Evolutionary conservation across 35 echinoderm and acorn worm species (phyloP).

Genomic region (Strongylocentrotus purpuratus): DNA sequence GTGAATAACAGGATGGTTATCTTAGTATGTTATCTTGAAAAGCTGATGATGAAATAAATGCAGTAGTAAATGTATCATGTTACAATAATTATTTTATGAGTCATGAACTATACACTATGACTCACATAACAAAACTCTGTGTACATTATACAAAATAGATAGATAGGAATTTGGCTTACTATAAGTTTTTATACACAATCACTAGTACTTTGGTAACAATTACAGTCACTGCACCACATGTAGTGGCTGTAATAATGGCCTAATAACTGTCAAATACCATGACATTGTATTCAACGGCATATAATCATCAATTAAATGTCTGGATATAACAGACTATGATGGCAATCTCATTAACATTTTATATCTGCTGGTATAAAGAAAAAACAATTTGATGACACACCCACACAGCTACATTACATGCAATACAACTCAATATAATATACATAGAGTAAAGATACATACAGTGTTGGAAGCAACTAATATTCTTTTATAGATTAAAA

Average conservation of each 20-base stretch:
- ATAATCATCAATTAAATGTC: neutral
- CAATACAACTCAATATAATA: neutral
- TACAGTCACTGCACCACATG: neutral
- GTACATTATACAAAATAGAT: slow-evolving; percentile 4
- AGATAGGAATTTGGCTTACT: neutral
- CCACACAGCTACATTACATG: neutral
- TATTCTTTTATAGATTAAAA: neutral
- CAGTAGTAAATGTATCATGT: neutral
- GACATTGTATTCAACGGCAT: neutral
- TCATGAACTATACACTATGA: neutral
- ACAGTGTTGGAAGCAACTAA: neutral
- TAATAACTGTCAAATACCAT: neutral
- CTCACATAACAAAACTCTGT: neutral
- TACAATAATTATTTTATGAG: neutral
- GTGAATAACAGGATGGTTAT: neutral
- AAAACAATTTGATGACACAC: neutral
- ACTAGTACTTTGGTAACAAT: neutral
- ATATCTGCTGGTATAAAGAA: neutral
- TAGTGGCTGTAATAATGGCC: neutral
- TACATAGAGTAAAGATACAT: neutral
- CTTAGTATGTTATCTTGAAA: neutral
- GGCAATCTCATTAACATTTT: neutral
- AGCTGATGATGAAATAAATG: neutral
- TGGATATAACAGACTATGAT: neutral
- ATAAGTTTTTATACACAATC: neutral